Evolutionary conservation across 2,113 vertebrate genomes (phyloP).

Genomic region (Rutilus rutilus): DNA sequence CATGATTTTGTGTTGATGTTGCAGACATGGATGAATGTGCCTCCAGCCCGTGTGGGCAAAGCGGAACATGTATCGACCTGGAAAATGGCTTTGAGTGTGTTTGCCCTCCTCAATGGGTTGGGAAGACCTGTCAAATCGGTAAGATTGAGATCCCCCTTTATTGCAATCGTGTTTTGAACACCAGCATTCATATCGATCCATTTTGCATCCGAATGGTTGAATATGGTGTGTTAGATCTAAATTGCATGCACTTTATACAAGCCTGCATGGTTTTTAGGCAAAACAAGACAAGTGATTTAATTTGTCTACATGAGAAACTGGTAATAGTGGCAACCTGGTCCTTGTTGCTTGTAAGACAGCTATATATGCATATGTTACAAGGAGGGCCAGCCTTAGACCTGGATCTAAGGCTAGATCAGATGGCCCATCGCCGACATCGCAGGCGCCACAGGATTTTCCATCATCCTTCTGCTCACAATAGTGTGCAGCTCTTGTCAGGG

Average conservation of each 20-base stretch:
- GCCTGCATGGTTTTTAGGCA: neutral
- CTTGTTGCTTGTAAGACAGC: neutral
- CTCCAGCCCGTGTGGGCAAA: conserved; percentile 88
- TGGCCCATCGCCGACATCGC: neutral
- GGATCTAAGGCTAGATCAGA: conserved; percentile 2
- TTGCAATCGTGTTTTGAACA: neutral
- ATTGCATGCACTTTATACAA: neutral
- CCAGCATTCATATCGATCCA: neutral
- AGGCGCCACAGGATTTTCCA: conserved; percentile 13
- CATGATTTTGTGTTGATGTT: conserved; percentile 38
- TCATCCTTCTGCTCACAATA: conserved; percentile 19
- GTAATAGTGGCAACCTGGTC: neutral
- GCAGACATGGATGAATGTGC: conserved; percentile 90
- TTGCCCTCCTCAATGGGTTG: conserved; percentile 92
- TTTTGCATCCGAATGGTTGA: neutral
- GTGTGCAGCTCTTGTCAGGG: conserved; percentile 37
- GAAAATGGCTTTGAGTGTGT: conserved; percentile 91
- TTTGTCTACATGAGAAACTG: conserved; percentile 4
- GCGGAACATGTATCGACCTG: conserved; percentile 90
- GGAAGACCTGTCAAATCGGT: conserved; percentile 95
- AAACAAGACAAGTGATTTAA: neutral
- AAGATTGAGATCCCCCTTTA: conserved; percentile 58
- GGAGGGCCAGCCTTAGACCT: neutral
- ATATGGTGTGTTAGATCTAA: conserved; percentile 6
- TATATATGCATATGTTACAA: conserved; percentile 5